Percentiles rank a stretch among this genome's conserved stretches.
Conservation (phyloP, 2,113 vertebrate species). For the Lasiurus borealis region DNA sequence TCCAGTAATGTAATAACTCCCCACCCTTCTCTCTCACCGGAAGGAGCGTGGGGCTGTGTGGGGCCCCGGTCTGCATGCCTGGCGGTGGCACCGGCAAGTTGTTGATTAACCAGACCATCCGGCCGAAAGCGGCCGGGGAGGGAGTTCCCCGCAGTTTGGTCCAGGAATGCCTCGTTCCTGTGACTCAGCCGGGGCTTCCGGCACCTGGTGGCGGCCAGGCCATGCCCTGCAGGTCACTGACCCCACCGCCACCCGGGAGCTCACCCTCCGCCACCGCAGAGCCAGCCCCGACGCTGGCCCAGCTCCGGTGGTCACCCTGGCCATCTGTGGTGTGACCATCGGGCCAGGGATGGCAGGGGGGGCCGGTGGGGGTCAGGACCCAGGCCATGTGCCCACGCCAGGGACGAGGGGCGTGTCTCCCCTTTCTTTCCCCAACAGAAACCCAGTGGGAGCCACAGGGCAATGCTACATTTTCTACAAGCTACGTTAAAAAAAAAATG, state of each 20-base stretch:
- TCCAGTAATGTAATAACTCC: too few species aligned
- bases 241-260: not conserved
- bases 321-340: accelerated
- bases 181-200: constrained; percentile 53
- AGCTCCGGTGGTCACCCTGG: not conserved
- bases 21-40: not conserved
- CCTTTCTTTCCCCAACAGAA: not conserved
- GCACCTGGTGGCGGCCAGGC: not conserved
- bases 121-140: not conserved
- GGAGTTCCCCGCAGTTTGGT: not conserved
- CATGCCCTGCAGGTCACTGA: constrained; percentile 36
- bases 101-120: not conserved
- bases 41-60: not conserved
- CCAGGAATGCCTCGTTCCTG: not conserved
- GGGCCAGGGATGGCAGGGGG: not conserved
- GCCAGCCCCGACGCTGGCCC: not conserved
- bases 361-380: accelerated
- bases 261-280: accelerated
- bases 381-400: not conserved
- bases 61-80: not conserved
- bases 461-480: not conserved
- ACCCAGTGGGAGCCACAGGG: not conserved
- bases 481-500: not conserved
- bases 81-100: not conserved
- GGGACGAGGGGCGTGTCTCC: accelerated